Conservation (phyloP, 2,888 invertebrate species). For the Bombyx huttoni region DNA sequence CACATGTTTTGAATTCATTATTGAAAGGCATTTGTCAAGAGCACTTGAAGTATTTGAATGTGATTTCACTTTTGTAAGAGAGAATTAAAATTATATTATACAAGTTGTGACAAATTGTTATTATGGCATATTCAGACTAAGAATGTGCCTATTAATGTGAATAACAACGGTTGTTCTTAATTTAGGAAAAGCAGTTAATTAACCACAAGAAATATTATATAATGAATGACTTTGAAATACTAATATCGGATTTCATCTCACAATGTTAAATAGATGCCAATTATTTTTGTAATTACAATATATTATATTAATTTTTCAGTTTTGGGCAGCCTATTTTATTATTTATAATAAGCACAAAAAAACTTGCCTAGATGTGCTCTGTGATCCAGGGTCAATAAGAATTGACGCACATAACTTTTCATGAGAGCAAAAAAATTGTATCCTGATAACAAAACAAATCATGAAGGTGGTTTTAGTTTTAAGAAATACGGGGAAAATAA, state of each 20-base stretch:
- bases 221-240: not conserved
- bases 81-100: conserved; percentile 21
- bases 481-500: no score
- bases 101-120: conserved; percentile 16
- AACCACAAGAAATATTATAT: not conserved
- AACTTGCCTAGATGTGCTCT: not conserved
- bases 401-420: not conserved
- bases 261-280: not conserved
- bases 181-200: conserved; percentile 6
- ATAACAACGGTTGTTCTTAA: conserved; percentile 9
- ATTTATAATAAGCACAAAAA: not conserved
- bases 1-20: not conserved
- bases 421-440: not conserved
- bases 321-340: not conserved
- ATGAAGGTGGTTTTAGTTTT: no score
- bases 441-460: no score
- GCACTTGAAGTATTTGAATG: conserved; percentile 38
- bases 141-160: conserved; percentile 6
- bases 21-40: not conserved
- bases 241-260: not conserved
- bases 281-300: not conserved
- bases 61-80: conserved; percentile 39
- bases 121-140: conserved; percentile 15
- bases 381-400: not conserved
- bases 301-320: not conserved